Conservation (phyloP, 1,140 invertebrate species). For the Planococcus citri region DNA sequence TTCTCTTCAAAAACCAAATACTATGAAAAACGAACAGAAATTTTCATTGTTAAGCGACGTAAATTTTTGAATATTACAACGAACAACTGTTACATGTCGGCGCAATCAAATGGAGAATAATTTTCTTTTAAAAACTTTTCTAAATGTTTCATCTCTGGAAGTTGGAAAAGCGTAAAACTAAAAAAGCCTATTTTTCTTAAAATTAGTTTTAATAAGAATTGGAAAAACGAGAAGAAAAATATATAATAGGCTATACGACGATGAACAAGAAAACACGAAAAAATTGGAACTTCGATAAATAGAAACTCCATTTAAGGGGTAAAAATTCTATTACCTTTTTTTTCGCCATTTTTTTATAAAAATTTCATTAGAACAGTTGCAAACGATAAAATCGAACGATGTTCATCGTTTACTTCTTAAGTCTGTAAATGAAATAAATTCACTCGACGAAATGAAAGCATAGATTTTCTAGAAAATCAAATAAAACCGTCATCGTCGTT, state of each 20-base stretch:
- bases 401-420: neutral
- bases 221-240: neutral
- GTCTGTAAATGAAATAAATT: neutral
- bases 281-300: neutral
- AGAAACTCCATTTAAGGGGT: neutral
- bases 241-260: neutral
- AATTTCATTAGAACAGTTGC: slow-evolving; percentile 7
- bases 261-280: neutral
- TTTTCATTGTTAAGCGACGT: neutral
- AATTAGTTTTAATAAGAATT: neutral
- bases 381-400: neutral
- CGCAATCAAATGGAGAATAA: neutral
- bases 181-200: neutral
- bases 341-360: neutral
- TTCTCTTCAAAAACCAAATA: no score
- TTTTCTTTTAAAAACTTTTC: neutral
- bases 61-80: neutral
- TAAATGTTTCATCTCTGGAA: neutral
- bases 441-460: neutral
- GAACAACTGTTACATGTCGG: slow-evolving; percentile 2
- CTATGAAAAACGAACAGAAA: neutral
- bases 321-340: slow-evolving; percentile 1
- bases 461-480: neutral
- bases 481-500: neutral
- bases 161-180: neutral